A percentile compares a stretch with the other conserved stretches of the same genome.
Evolutionary conservation across 2,888 invertebrate genomes (phyloP).

Genomic region (Hartigia nigra): DNA sequence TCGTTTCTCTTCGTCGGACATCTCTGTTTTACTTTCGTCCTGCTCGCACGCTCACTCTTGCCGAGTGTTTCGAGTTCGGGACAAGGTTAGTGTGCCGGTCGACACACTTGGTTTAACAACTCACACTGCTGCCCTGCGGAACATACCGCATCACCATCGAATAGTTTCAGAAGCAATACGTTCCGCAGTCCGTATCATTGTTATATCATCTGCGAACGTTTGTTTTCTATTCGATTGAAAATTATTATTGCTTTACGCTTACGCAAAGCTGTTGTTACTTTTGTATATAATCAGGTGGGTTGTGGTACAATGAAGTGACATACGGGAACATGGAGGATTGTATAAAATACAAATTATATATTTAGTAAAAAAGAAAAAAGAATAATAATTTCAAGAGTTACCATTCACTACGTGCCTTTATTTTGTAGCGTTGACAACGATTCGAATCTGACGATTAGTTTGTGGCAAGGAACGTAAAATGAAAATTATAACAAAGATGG

Average conservation of each 20-base stretch:
- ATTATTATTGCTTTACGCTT: background rate
- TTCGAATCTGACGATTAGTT: background rate
- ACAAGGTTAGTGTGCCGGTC: conserved; percentile 57
- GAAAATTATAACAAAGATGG: background rate
- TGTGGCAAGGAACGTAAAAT: background rate
- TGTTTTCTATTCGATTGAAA: background rate
- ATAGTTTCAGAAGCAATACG: background rate
- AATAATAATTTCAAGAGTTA: background rate
- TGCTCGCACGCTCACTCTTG: background rate
- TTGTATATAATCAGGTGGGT: background rate
- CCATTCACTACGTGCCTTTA: background rate
- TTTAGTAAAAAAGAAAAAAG: background rate
- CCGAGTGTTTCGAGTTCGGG: conserved; percentile 42
- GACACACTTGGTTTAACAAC: conserved; percentile 40
- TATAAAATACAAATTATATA: background rate
- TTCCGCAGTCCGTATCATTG: background rate
- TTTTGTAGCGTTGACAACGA: background rate
- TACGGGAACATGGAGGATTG: background rate
- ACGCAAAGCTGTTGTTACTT: background rate
- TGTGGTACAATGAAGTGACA: background rate
- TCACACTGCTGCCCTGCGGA: background rate
- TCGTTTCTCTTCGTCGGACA: background rate
- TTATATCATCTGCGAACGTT: background rate
- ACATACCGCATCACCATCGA: background rate
- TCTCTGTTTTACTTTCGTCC: background rate